Evolutionary conservation across 2,797 vertebrate genomes (phyloP).

Genomic region (Acanthornis magna): DNA sequence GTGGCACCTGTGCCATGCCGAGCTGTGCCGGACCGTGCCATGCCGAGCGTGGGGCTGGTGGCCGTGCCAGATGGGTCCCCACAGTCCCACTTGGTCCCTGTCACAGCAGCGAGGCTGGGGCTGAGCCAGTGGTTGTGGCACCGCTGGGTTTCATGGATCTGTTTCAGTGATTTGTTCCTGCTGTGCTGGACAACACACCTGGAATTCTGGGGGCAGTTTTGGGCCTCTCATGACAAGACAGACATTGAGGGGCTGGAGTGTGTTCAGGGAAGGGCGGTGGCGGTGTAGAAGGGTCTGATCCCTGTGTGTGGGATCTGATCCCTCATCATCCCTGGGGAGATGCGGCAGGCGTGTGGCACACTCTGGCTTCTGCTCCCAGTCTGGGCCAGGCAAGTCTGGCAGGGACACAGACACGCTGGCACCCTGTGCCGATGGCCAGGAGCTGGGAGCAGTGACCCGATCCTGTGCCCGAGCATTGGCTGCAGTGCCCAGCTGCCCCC

Average conservation of each 20-base stretch:
- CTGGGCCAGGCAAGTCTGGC: background rate
- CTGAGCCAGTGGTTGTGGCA: fast-evolving
- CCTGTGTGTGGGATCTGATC: fast-evolving
- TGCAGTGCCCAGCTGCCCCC: background rate
- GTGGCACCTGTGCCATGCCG: background rate
- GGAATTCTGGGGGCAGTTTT: background rate
- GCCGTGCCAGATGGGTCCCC: fast-evolving
- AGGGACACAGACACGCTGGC: fast-evolving
- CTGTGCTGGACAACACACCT: background rate
- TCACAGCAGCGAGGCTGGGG: background rate
- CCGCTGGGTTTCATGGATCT: fast-evolving
- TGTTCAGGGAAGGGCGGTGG: background rate
- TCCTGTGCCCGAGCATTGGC: fast-evolving
- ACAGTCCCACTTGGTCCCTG: fast-evolving
- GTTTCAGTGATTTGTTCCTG: background rate
- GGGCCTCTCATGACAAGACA: background rate
- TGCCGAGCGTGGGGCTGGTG: background rate
- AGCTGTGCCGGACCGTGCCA: background rate
- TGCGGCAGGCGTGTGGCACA: fast-evolving
- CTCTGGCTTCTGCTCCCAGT: background rate
- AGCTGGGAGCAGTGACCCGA: background rate
- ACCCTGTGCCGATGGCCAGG: fast-evolving
- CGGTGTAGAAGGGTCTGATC: background rate
- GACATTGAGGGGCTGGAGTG: background rate
- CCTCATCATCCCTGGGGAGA: background rate